phyloP scores from a whole-genome alignment of 2,888 invertebrate species.

The Tiliacea aurago region DNA sequence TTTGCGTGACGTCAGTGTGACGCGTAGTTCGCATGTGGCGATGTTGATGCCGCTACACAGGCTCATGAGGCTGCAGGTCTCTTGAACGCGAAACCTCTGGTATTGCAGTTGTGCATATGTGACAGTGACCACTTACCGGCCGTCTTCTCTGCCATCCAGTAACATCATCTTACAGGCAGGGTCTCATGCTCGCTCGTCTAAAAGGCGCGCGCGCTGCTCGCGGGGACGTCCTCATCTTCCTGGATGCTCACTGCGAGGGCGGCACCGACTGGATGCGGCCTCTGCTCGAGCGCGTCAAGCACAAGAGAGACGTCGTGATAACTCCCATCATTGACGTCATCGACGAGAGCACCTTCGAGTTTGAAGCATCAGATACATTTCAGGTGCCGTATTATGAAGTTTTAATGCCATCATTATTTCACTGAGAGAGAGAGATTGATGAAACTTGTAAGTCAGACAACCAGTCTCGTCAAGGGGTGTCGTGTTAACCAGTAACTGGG shows the following conservation, averaged over 20 bases:
- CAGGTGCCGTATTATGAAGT: slow-evolving; percentile 73
- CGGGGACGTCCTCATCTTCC: slow-evolving; percentile 95
- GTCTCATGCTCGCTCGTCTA: slow-evolving; percentile 96
- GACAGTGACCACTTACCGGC: neutral
- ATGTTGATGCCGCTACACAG: too few relatives aligned
- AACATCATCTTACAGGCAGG: slow-evolving; percentile 89
- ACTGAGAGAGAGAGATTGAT: neutral
- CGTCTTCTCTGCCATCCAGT: neutral
- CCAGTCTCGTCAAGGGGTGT: neutral
- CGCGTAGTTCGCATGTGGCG: too few relatives aligned
- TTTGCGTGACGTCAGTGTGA: too few relatives aligned
- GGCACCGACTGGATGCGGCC: slow-evolving; percentile 96
- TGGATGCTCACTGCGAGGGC: slow-evolving; percentile 98
- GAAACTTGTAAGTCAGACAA: neutral
- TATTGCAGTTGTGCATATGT: neutral
- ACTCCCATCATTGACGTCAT: slow-evolving; percentile 99
- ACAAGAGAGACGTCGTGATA: slow-evolving; percentile 94
- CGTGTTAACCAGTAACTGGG: neutral
- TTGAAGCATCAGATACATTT: slow-evolving; percentile 77
- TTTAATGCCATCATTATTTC: neutral
- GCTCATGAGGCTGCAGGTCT: too few relatives aligned
- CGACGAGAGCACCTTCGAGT: slow-evolving; percentile 93
- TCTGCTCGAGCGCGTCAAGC: slow-evolving; percentile 92
- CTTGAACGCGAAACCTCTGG: neutral
- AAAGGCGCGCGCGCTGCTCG: slow-evolving; percentile 95